Percentiles rank a stretch among this genome's conserved stretches.
phyloP scores from a whole-genome alignment of 2,888 invertebrate species.

The Ophioninae sp. region DNA sequence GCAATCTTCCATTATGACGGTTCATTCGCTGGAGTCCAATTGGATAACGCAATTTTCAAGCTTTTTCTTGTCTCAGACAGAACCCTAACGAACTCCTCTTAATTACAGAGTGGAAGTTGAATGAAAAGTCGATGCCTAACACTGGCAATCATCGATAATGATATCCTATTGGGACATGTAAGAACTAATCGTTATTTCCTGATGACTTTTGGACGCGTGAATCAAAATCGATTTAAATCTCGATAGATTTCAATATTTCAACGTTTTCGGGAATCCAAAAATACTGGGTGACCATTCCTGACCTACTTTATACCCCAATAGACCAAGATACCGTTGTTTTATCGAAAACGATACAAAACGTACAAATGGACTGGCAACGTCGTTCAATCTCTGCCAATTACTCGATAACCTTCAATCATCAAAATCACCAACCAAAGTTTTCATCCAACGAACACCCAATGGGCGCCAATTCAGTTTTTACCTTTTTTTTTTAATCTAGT shows the following conservation, averaged over 20 bases:
- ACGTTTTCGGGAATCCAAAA: no score
- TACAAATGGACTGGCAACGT: slow-evolving; percentile 6
- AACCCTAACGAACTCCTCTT: no score
- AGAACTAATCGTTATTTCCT: no score
- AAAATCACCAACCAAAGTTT: slow-evolving; percentile 22
- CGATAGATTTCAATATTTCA: no score
- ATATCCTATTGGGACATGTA: no score
- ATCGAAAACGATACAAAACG: neutral
- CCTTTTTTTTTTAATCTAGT: slow-evolving; percentile 47
- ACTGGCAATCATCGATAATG: no score
- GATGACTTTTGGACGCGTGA: no score
- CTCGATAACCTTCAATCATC: slow-evolving; percentile 1
- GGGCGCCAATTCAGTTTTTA: slow-evolving; percentile 7
- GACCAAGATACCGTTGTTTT: neutral
- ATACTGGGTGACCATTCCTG: no score
- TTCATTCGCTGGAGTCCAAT: neutral
- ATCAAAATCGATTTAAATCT: no score
- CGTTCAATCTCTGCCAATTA: neutral
- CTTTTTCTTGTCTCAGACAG: neutral
- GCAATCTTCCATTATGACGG: neutral
- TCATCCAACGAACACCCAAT: slow-evolving; percentile 1
- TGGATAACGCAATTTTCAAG: neutral
- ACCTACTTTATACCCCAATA: no score
- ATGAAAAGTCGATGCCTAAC: no score
- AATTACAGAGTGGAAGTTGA: no score